Conservation (phyloP, 2,797 vertebrate genomes). For the Sebastiscus albofasciatus region DNA sequence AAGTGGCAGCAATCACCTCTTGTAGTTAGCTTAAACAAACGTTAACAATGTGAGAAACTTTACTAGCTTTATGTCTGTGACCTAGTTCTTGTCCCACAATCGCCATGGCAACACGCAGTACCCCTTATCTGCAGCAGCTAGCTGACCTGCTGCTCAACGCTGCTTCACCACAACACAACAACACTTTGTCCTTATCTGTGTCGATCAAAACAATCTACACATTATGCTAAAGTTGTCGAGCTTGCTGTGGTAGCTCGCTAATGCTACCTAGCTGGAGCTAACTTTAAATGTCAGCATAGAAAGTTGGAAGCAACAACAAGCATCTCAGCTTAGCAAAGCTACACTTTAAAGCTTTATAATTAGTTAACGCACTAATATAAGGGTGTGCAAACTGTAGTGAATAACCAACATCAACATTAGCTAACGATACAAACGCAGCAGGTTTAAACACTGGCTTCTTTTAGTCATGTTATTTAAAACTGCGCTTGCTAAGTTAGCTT, state of each 20-base stretch:
- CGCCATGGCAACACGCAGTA: constrained; percentile 65
- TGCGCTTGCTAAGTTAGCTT: constrained; percentile 51
- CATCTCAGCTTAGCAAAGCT: not conserved
- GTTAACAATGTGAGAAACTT: not conserved
- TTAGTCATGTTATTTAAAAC: constrained; percentile 21
- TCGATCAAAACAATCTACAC: not conserved
- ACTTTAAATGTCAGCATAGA: constrained; percentile 42
- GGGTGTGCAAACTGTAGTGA: not conserved
- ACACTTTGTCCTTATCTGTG: not conserved
- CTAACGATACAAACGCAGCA: not conserved
- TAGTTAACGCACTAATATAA: not conserved
- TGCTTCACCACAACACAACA: not conserved
- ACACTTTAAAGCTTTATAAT: not conserved
- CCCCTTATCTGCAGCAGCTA: not conserved
- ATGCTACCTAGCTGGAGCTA: constrained; percentile 41
- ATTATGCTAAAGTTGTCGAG: not conserved
- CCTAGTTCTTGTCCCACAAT: constrained; percentile 40
- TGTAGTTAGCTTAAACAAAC: not conserved
- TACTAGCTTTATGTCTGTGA: constrained; percentile 10
- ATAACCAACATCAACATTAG: not conserved
- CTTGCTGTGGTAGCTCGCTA: not conserved
- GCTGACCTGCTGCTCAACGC: not conserved
- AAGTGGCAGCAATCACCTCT: not conserved
- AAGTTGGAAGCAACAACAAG: constrained; percentile 33
- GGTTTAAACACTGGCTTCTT: not conserved